Percentiles rank a stretch among this genome's conserved stretches.
Conservation (phyloP, 1,140 invertebrate species). For the Hycleus phaleratus region DNA sequence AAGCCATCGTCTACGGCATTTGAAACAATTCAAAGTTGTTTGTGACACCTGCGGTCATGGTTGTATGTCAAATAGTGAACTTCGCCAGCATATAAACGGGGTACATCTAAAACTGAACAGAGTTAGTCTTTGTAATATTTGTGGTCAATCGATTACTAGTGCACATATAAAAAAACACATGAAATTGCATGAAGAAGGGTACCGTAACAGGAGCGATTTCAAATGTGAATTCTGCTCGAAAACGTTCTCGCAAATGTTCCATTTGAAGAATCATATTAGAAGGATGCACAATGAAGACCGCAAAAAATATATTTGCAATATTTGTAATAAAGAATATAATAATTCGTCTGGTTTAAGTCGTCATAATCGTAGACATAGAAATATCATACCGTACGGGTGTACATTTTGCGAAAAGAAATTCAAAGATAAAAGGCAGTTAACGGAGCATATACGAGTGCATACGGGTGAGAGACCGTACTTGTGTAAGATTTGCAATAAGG, state of each 20-base stretch:
- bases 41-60: conserved; percentile 31
- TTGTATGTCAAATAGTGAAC: conserved; percentile 31
- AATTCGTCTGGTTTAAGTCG: conserved; percentile 48
- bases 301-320: conserved; percentile 27
- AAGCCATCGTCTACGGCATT: conserved; percentile 55
- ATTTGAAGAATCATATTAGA: conserved; percentile 26
- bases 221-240: too few relatives aligned
- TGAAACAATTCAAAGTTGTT: conserved; percentile 41
- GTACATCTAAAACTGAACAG: conserved; percentile 14
- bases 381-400: conserved; percentile 46
- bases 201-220: too few relatives aligned
- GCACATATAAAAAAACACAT: too few relatives aligned
- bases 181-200: too few relatives aligned
- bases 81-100: conserved; percentile 28
- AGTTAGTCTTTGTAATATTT: conserved; percentile 26
- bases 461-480: too few relatives aligned
- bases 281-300: conserved; percentile 23
- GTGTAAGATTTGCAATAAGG: too few relatives aligned
- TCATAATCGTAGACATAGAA: conserved; percentile 41
- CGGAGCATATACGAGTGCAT: too few relatives aligned
- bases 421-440: too few relatives aligned
- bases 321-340: conserved; percentile 40
- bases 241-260: conserved; percentile 26
- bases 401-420: conserved; percentile 47
- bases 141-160: conserved; percentile 28